Base-by-base conservation (phyloP, 2,797 vertebrate genomes). In the Peromyscus eremicus region DNA sequence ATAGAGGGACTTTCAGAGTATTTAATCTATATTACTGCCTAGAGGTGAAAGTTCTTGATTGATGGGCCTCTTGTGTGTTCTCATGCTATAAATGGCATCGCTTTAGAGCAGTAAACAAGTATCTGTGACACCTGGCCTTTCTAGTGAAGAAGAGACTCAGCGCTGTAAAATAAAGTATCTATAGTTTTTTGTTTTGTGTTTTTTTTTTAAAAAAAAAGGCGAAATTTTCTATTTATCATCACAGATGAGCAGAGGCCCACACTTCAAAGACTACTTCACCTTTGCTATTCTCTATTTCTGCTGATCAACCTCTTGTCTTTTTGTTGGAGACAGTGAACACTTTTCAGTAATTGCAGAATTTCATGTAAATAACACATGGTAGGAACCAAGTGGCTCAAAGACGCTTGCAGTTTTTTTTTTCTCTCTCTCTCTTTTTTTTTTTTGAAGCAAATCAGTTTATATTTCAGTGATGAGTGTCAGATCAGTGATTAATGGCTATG, bases 181-280 rank as follows among this genome's bases (percentile, higher is more conserved):
- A 27, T 43, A 55, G 46, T 10, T 97, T 66, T 32, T n/a, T n/a
- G n/a, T n/a, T n/a, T n/a, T n/a, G n/a, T n/a, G n/a, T n/a, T n/a
- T n/a, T 29, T 12, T 29, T 64, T 64, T 68, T 17, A 9, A 29
- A n/a, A n/a, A n/a, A n/a, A n/a, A 37, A 43, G 29, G 10, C n/a
- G 89, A 23, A 49, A 55, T 83, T 96, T 97, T 95, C 76, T 86
- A 40, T 87, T 96, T 40, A 80, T 89, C 75, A 62, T 29, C 80
- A 62, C 21, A 10, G 89, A 71, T 71, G 79, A 87, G 8, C 57
- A 57, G 43, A 84, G 66, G 46, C 16, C 89, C 66, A 32, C 64
- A 91, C 46, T 94, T 95, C 84, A 92, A 97, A 81, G n/a, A 94
- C 60, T 93, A 62, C 62, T 96, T 95, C 80, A 95, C 77, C 70